Evolutionary conservation across 2,797 vertebrate genomes (phyloP), one percentile per base, ranked within the genome.

Genomic region (Helarctos malayanus): DNA sequence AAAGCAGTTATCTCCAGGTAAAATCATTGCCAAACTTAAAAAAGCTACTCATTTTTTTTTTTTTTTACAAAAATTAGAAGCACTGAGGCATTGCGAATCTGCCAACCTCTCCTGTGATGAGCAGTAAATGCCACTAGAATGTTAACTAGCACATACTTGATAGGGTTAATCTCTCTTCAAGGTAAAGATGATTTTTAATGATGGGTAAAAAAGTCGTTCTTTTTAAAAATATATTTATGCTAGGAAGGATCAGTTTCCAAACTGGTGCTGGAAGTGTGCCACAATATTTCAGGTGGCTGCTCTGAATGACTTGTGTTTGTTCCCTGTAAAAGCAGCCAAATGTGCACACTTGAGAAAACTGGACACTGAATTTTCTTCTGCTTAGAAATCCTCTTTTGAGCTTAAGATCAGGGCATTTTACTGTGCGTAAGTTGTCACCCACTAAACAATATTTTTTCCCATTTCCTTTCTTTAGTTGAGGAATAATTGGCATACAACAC

Each of bases 171-270:
- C 25, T 47, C 41, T 83, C 41, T 88, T 84, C 23, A 80, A 54
- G 68, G 41, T 52, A 75, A 89, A 63, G 19, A 7, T 89, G 49
- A 96, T 73, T 97, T 96, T 92, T 65, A 86, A 54, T 4, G 61
- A 54, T 4, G 61, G 79, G 11, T n/a, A n/a, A 57, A 95, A 76
- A 63, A 18, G 45, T 75, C 52, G 75, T n/a, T 85, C 38, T 32
- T 81, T 41, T 12, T 11, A 16, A 25, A 76, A 49, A 49, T 56
- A 14, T 56, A 59, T 76, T 90, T 76, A 54, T 71, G 47, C 16
- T 76, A 21, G 23, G 25, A 87, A 9, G 35, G n/a, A 86, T 89
- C 19, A 92, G 56, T 80, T 91, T 81, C 12, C 45, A 96, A 94
- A 90, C 47, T 38, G 13, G 4, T 76, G 15, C 23, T 65, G 56